Base-by-base conservation (phyloP, 2,113 vertebrate genomes). In the Planiliza haematocheilus region DNA sequence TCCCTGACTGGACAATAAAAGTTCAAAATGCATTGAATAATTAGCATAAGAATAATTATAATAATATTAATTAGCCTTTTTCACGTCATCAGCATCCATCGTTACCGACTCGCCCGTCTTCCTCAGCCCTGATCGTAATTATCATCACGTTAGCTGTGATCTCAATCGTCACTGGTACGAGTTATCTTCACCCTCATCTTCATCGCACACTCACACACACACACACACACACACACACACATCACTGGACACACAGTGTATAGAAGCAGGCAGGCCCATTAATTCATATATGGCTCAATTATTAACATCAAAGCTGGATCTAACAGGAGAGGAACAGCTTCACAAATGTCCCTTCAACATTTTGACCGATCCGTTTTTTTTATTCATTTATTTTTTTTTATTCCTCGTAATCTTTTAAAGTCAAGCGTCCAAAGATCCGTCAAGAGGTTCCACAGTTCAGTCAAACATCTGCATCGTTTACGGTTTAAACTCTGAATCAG, bases 241-340 rank as follows among this genome's bases (percentile, higher is more conserved):
- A 45, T 39, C 70, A 86, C 86, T 81, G 82, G 75, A 89, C 87
- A 86, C 80, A 80, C 82, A 49, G 74, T 79, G 70, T 79, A 75
- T 62, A 79, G 88, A 85, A 79, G 86, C 84, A 91, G 83, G 83
- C 86, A 82, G 73, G 67, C 77, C 80, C 79, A 85, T 79, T 77
- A 82, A 76, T 65, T 87, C 67, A 53, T 84, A 82, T 88, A 90
- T 90, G 88, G 88, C 90, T 91, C 88, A 87, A 75, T 70, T 83
- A 73, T 84, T 78, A 90, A 85, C 88, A 84, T 70, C 74, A 77
- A 89, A 76, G 70, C 66, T 64, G 62, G 65, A 69, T 80, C 66
- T 46, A 81, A 70, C 42, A 66, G 52, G 77, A 45, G 74, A 79
- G 48, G 45, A 65, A 45, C 11, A 53, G 63, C 70, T 62, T 76